Base-by-base conservation (phyloP, 2,888 invertebrate species). In the Synergus laeviventris region DNA sequence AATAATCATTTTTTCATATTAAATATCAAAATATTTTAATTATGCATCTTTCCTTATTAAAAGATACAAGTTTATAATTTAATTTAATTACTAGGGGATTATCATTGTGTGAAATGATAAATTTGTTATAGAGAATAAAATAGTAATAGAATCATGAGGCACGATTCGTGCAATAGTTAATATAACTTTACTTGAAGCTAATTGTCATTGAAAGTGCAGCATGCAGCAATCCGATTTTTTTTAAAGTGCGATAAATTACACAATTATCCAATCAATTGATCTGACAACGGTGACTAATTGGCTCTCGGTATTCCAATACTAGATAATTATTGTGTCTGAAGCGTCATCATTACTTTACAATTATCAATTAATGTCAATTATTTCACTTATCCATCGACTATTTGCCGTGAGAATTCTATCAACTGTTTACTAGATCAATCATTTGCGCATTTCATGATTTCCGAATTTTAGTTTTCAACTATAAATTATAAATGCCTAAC, bases 261-360 rank as follows among this genome's bases (percentile, higher is more conserved):
- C 16, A 49, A 70, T 70, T 70, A 70, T 70, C 49, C 70, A 70
- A 36, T 70, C 66, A 45, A 45, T 45, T 45, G 45, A 21, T 42
- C 42, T 24, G 66, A 66, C 42, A 66, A 66, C n/a, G 45, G 24
- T 24, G 42, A 66, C 66, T 66, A 66, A 66, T 66, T 45, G 66
- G 66, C 66, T 45, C 45, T 24, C 42, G 45, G 24, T 31, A 21
- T 66, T 66, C 16, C 45, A 45, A n/a, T 66, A 31, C 66, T 45
- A 45, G 66, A 66, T 66, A 45, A 66, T 45, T 66, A 45, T 66
- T 66, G 66, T 45, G 42, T 42, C 45, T 45, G 45, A 31, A 66
- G 45, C 66, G 24, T 66, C 42, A 66, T 42, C 45, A n/a, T 45
- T 66, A 14, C 66, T 66, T 66, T 21, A 16, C 66, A 66, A 45